Evolutionary conservation across 2,888 invertebrate species (phyloP).

Genomic region (Meiosimyza platycephala): DNA sequence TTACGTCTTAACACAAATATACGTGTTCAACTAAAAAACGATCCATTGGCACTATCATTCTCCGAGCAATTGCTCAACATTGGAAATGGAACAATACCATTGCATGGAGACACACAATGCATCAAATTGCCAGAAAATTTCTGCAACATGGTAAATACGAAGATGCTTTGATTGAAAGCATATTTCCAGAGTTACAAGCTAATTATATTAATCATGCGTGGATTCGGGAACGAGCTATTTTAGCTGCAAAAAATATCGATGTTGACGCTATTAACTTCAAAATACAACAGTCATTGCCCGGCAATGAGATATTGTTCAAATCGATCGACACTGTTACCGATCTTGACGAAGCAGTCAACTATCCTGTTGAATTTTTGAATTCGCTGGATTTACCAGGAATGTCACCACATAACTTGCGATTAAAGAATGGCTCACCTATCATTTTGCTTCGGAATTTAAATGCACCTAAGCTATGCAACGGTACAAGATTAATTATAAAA

Average conservation of each 20-base stretch:
- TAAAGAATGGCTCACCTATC: constrained; percentile 8
- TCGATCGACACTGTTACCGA: constrained; percentile 29
- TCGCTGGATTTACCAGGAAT: constrained; percentile 17
- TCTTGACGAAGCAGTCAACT: too few species aligned
- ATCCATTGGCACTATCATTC: constrained; percentile 37
- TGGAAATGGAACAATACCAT: constrained; percentile 47
- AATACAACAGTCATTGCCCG: constrained; percentile 15
- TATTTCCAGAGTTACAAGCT: too few species aligned
- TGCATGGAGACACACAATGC: constrained; percentile 42
- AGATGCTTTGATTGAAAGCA: constrained; percentile 23
- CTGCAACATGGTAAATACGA: too few species aligned
- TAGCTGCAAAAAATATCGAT: constrained; percentile 34
- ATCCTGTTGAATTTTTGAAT: constrained; percentile 17
- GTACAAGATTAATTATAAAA: not conserved
- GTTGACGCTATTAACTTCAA: constrained; percentile 26
- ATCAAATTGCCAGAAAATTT: constrained; percentile 46
- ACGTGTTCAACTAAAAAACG: constrained; percentile 40
- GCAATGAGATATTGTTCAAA: not conserved
- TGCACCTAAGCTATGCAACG: constrained; percentile 9
- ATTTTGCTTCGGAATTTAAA: constrained; percentile 21
- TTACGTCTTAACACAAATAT: constrained; percentile 42
- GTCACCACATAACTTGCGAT: not conserved
- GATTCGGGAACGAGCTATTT: constrained; percentile 30
- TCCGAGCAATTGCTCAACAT: constrained; percentile 39
- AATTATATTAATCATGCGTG: constrained; percentile 26